Conservation (phyloP, 2,888 invertebrate genomes). For the Endotricha flammealis region DNA sequence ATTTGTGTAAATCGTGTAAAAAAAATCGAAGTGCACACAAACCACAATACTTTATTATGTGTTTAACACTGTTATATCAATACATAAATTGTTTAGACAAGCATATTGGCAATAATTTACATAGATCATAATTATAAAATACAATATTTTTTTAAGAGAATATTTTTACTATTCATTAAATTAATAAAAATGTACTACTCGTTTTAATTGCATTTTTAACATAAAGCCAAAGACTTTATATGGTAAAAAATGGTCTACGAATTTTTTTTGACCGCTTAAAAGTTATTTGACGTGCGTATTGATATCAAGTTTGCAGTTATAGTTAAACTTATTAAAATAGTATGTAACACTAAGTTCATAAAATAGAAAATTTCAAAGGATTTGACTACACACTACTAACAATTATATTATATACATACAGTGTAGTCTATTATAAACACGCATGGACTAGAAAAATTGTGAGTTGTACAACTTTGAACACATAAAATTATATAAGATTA, state of each 20-base stretch:
- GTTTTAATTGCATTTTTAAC: no score
- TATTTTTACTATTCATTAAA: not conserved
- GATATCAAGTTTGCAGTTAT: no score
- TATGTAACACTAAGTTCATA: slow-evolving; percentile 7
- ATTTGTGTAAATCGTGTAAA: no score
- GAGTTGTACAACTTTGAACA: slow-evolving; percentile 17
- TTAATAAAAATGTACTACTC: no score
- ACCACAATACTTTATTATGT: slow-evolving; percentile 31
- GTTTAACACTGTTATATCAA: slow-evolving; percentile 28
- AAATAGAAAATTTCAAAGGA: slow-evolving; percentile 7
- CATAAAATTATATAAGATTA: slow-evolving; percentile 10
- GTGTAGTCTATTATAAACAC: slow-evolving; percentile 11
- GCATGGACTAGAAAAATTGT: slow-evolving; percentile 26
- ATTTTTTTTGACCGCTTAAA: no score
- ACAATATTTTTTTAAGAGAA: not conserved
- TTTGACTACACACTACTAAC: slow-evolving; percentile 10
- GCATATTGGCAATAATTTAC: slow-evolving; percentile 8
- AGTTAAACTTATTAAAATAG: slow-evolving; percentile 4
- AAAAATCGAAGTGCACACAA: slow-evolving; percentile 26
- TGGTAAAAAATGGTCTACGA: no score
- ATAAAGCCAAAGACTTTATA: no score
- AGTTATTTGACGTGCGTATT: no score
- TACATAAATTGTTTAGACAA: slow-evolving; percentile 6
- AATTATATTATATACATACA: slow-evolving; percentile 14
- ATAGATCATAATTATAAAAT: slow-evolving; percentile 8